Evolutionary conservation across 2,113 vertebrate genomes (phyloP), one percentile per base, ranked within the genome.

Genomic region (Hypanus sabinus): DNA sequence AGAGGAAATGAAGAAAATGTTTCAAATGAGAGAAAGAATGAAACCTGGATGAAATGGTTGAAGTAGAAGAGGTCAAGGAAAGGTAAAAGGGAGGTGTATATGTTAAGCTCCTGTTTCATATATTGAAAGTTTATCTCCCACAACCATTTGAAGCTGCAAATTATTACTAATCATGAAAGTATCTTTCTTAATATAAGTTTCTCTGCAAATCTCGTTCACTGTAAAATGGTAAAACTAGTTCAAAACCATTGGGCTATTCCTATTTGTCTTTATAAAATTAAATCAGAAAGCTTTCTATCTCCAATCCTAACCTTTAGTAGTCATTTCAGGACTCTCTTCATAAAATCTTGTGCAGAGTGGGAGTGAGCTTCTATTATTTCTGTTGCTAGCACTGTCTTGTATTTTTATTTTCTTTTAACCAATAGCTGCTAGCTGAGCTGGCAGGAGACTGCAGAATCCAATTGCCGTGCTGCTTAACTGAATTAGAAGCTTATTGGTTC

Each of bases 21-120:
- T 60, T 24, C 20, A 80, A 4, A 0, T 0, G 0, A 10, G 46
- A 24, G 55, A 73, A 55, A 36, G 8, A 11, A 0, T 87, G 27
- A 55, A 80, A 38, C 8, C 11, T 87, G 57, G 55, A 87, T 20
- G 83, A n/a, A 55, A 55, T 30, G 14, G 55, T 14, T 87, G 10
- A 85, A 22, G 46, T 4, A 36, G 10, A 5, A 33, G 9, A 65
- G 12, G 20, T 36, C 73, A 12, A 85, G 70, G 94, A 0, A 0
- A 73, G 79, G 81, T 94, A 30, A 2, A 0, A 16, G n/a, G 65
- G 46, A 14, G 55, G 60, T 83, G 4, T 27, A 16, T 7, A n/a
- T 3, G 12, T 65, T 20, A n/a, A 7, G 30, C 60, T 68, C 7
- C n/a, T 68, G n/a, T 33, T 16, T 18, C 30, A 33, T 60, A 30